A percentile compares a stretch with the other conserved stretches of the same genome.
These are phyloP conservation scores for Haemorhous mexicanus DNA, from an alignment of 2,113 vertebrate species.

Conservation along the genomic window DNA sequence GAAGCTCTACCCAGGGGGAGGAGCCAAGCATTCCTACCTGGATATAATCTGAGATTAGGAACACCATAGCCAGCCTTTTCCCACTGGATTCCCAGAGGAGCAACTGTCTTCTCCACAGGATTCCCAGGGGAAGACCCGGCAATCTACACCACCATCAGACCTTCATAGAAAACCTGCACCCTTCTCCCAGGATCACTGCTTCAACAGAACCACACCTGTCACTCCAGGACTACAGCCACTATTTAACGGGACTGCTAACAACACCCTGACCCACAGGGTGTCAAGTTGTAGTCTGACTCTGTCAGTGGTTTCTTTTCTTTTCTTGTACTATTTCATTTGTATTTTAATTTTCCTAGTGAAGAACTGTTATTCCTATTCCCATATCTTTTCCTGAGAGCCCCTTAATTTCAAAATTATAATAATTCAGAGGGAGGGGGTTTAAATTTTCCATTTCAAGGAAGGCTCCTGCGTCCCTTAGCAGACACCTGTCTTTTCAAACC, in stretches of 20 bases:
- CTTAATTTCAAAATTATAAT: not conserved
- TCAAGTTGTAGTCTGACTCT: not conserved
- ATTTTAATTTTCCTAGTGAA: not conserved
- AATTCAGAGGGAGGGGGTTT: not conserved
- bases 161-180: not conserved
- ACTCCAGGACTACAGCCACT: not conserved
- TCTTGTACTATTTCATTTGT: not conserved
- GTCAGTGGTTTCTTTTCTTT: not conserved
- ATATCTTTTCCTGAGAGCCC: not conserved
- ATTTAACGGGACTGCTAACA: not conserved
- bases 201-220: not conserved
- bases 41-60: not conserved
- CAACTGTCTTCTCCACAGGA: not conserved
- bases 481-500: not conserved
- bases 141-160: not conserved
- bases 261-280: not conserved
- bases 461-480: not conserved
- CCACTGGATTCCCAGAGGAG: not conserved
- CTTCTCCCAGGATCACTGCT: not conserved
- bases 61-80: not conserved
- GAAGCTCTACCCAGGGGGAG: not conserved
- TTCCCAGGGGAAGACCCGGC: not conserved
- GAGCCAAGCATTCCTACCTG: not conserved
- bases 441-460: not conserved
- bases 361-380: not conserved